Evolutionary conservation across 2,888 invertebrate species (phyloP).

Genomic region (Drosophila flavopinicola): DNA sequence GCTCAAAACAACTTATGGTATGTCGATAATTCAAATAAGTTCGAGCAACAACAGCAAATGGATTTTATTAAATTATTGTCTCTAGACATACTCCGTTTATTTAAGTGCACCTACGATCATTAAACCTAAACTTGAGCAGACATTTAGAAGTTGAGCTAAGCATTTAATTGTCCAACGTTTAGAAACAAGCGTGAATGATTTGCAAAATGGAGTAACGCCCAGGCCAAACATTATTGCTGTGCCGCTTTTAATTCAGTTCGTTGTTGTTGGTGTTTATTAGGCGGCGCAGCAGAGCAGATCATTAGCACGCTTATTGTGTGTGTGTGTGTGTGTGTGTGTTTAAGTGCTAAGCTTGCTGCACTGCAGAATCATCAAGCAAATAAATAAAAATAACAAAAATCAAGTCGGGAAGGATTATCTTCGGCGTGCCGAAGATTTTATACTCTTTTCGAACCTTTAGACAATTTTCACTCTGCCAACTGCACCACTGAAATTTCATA

Average conservation of each 20-base stretch:
- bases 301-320: constrained; percentile 37
- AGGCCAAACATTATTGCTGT: constrained; percentile 12
- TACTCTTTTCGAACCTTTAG: too few relatives aligned
- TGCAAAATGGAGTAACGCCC: background rate
- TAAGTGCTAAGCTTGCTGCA: constrained; percentile 13
- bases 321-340: constrained; percentile 15
- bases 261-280: constrained; percentile 46
- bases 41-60: too few relatives aligned
- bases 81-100: too few relatives aligned
- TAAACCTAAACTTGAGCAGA: too few relatives aligned
- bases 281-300: constrained; percentile 63
- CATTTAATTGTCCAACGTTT: background rate
- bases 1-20: too few relatives aligned
- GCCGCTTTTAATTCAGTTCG: constrained; percentile 15
- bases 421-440: too few relatives aligned
- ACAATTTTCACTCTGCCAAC: too few relatives aligned
- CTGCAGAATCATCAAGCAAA: constrained; percentile 32
- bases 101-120: too few relatives aligned
- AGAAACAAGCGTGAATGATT: constrained; percentile 40
- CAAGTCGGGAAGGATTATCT: too few relatives aligned
- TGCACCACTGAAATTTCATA: too few relatives aligned
- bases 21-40: too few relatives aligned
- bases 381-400: constrained; percentile 19
- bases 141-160: background rate
- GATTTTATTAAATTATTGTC: too few relatives aligned